Conservation (phyloP, 1,140 invertebrate species). For the Drosophila azteca region DNA sequence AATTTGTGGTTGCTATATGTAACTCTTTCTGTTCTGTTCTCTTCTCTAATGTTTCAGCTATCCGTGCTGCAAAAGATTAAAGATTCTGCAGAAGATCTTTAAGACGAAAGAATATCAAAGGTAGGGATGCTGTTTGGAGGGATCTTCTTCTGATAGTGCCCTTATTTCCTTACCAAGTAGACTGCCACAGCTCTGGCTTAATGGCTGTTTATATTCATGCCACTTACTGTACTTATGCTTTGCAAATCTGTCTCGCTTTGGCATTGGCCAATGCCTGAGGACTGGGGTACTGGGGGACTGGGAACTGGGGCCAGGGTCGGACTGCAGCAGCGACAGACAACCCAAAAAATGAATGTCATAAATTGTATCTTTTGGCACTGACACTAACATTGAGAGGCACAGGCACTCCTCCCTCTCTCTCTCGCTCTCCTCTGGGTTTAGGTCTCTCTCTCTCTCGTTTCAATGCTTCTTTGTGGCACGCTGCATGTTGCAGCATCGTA, state of each 20-base stretch:
- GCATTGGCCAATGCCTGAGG: constrained; percentile 46
- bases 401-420: too few relatives aligned
- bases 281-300: background rate
- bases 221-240: constrained; percentile 26
- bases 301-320: constrained; percentile 35
- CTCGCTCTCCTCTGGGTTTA: constrained; percentile 1
- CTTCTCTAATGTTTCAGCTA: too few relatives aligned
- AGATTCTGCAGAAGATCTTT: too few relatives aligned
- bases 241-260: constrained; percentile 32
- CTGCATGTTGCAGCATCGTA: constrained; percentile 5
- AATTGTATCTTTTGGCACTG: constrained; percentile 55
- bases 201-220: background rate
- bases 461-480: constrained; percentile 8
- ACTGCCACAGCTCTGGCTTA: too few relatives aligned
- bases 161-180: too few relatives aligned
- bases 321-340: constrained; percentile 21
- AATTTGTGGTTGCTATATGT: too few relatives aligned
- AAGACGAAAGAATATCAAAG: too few relatives aligned
- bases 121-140: too few relatives aligned
- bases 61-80: too few relatives aligned
- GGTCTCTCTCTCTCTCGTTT: constrained; percentile 9
- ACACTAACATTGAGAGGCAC: constrained; percentile 48
- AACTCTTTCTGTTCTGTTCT: too few relatives aligned
- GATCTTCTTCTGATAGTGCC: too few relatives aligned
- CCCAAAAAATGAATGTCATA: constrained; percentile 64